Conservation (phyloP, 2,888 invertebrate genomes). For the Choristoneura rosaceana region DNA sequence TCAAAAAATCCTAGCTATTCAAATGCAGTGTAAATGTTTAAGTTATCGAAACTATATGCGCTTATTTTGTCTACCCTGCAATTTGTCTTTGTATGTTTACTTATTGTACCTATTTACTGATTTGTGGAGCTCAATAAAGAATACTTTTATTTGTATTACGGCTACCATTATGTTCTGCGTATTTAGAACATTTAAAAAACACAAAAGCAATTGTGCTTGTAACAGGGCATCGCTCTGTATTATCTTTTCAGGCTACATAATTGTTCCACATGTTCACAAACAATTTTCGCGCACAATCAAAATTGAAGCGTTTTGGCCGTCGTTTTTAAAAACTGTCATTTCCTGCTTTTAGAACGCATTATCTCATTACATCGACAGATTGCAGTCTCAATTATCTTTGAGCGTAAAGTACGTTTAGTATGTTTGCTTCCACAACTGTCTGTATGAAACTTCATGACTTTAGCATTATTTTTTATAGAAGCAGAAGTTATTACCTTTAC, state of each 20-base stretch:
- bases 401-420: constrained; percentile 5
- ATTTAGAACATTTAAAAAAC: neutral
- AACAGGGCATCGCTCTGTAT: constrained; percentile 1
- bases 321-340: constrained; percentile 30
- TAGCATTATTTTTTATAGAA: neutral
- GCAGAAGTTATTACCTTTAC: too few species aligned
- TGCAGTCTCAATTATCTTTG: constrained; percentile 22
- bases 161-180: too few species aligned
- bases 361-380: constrained; percentile 29
- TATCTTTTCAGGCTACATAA: neutral
- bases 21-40: too few species aligned
- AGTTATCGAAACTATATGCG: too few species aligned
- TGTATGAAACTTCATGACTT: neutral
- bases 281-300: constrained; percentile 19
- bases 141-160: too few species aligned
- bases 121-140: too few species aligned
- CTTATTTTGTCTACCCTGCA: too few species aligned
- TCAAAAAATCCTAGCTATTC: too few species aligned
- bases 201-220: neutral
- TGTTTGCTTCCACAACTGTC: neutral
- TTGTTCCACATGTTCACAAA: constrained; percentile 4
- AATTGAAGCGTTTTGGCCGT: constrained; percentile 8
- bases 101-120: too few species aligned
- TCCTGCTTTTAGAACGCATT: constrained; percentile 33
- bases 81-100: too few species aligned